Percentiles rank a stretch among this genome's conserved stretches.
Conservation (phyloP, 2,888 invertebrate species). For the Drosophila flavopinicola region DNA sequence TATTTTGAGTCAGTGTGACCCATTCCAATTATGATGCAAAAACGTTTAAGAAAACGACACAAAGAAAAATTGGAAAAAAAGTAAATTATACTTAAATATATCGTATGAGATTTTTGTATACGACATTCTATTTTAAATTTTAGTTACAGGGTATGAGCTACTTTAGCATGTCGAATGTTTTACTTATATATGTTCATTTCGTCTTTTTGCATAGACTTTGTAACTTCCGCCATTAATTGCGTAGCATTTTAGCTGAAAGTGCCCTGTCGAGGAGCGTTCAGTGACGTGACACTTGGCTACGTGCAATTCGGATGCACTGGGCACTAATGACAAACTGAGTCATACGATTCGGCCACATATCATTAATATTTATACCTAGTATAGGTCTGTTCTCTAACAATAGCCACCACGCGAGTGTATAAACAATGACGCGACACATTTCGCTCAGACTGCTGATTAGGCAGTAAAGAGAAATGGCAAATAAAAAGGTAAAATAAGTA, state of each 20-base stretch:
- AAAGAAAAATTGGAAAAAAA: not conserved
- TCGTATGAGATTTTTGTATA: not conserved
- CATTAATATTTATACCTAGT: conserved; percentile 24
- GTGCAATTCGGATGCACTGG: conserved; percentile 48
- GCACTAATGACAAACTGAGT: conserved; percentile 27
- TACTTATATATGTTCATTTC: conserved; percentile 37
- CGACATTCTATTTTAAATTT: not conserved
- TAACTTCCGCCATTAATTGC: conserved; percentile 76
- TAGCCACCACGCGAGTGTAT: conserved; percentile 2
- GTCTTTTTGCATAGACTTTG: conserved; percentile 52
- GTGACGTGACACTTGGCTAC: conserved; percentile 60
- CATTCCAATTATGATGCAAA: not conserved
- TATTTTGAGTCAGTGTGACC: not conserved
- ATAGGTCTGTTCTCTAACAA: conserved; percentile 2
- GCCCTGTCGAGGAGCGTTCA: not conserved
- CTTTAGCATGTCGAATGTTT: not conserved
- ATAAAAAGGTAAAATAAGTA: not conserved
- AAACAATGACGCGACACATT: conserved; percentile 32
- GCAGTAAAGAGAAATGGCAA: not conserved
- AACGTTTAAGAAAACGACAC: not conserved
- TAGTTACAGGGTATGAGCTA: conserved; percentile 32
- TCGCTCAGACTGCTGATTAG: conserved; percentile 9
- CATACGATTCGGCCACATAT: conserved; percentile 40
- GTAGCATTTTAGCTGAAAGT: conserved; percentile 58
- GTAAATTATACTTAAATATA: not conserved